These are phyloP conservation scores for Diadromus collaris DNA, from an alignment of 2,888 invertebrate genomes.

Conservation along the genomic window DNA sequence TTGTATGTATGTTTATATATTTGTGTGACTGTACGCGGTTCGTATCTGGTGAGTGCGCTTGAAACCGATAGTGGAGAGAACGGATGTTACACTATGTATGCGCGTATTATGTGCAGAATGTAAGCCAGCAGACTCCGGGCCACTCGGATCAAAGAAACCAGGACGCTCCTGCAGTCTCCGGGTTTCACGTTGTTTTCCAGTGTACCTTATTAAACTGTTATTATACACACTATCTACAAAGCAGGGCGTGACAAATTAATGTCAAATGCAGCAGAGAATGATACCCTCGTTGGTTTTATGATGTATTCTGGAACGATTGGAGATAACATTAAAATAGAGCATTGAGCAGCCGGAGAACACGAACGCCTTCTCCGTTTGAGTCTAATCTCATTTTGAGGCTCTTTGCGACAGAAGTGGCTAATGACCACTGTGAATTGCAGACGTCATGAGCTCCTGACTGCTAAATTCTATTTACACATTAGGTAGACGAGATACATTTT, in stretches of 20 bases:
- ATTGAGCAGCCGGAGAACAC: not conserved
- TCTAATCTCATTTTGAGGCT: not conserved
- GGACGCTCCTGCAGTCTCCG: conserved; percentile 30
- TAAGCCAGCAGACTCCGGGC: conserved; percentile 25
- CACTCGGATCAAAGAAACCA: conserved; percentile 48
- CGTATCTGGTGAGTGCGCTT: conserved; percentile 46
- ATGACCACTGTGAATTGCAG: not conserved
- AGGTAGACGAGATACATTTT: not conserved
- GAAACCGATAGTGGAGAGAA: conserved; percentile 73
- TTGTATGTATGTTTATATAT: not conserved
- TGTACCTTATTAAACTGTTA: conserved; percentile 16
- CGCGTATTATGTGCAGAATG: not conserved
- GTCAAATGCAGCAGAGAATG: conserved; percentile 44
- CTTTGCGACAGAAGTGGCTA: conserved; percentile 27
- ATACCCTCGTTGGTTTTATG: conserved; percentile 25
- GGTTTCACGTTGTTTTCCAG: conserved; percentile 29
- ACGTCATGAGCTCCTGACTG: not conserved
- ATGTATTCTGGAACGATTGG: conserved; percentile 4
- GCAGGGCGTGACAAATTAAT: conserved; percentile 59
- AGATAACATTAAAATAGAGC: conserved; percentile 26
- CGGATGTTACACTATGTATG: conserved; percentile 32
- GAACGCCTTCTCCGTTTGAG: conserved; percentile 12
- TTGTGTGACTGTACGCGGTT: conserved; percentile 15
- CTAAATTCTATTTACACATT: conserved; percentile 25
- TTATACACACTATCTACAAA: conserved; percentile 41